phyloP scores from a whole-genome alignment of 2,888 invertebrate genomes.

The Buathra laborator region DNA sequence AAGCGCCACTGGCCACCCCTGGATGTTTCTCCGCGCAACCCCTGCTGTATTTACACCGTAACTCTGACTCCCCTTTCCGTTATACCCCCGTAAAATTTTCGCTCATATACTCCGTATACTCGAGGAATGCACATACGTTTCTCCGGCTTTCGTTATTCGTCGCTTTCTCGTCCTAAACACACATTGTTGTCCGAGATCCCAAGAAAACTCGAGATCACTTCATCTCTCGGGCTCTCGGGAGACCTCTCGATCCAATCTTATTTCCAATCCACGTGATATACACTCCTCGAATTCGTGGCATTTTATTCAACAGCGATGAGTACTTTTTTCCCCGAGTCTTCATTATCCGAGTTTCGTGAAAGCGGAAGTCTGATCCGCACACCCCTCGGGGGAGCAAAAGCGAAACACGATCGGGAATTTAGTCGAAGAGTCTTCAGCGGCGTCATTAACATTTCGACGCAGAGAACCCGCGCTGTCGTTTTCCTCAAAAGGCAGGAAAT shows the following conservation, averaged over 20 bases:
- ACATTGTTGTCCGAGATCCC: constrained; percentile 18
- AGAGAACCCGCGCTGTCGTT: neutral
- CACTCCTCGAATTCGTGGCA: neutral
- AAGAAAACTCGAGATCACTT: constrained; percentile 18
- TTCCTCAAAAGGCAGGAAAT: constrained; percentile 19
- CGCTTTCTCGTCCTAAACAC: constrained; percentile 9
- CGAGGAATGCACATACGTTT: neutral
- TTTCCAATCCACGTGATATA: constrained; percentile 17
- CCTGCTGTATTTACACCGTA: constrained; percentile 18
- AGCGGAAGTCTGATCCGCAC: neutral
- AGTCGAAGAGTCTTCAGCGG: neutral
- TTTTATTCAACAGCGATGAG: neutral
- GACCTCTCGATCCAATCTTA: constrained; percentile 23
- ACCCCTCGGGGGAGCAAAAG: neutral
- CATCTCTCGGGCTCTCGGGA: constrained; percentile 8
- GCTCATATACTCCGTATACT: neutral
- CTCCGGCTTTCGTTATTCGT: neutral
- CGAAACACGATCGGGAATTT: neutral
- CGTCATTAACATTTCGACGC: constrained; percentile 24
- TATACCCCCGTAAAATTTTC: neutral
- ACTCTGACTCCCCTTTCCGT: neutral
- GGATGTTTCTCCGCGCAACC: neutral
- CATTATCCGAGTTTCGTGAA: neutral
- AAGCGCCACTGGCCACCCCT: constrained; percentile 23
- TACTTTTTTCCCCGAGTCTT: neutral